A percentile compares a stretch with the other conserved stretches of the same genome.
These are phyloP conservation scores for Heliconius hortense DNA, from an alignment of 2,888 invertebrate species.

Conservation along the genomic window DNA sequence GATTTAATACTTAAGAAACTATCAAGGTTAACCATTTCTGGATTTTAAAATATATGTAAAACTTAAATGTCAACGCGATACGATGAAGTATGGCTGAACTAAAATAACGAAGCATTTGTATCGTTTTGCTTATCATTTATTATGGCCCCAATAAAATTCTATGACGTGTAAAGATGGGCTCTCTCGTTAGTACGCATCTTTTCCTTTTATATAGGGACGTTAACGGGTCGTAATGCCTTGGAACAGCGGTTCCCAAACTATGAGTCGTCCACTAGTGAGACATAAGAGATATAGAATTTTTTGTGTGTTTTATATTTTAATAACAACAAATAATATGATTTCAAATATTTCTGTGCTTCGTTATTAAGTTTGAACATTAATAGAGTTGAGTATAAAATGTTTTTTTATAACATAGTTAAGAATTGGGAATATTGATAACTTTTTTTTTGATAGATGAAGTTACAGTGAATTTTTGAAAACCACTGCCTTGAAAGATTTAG, in stretches of 20 bases:
- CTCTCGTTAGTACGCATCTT: slow-evolving; percentile 30
- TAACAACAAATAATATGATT: neutral
- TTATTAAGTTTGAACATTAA: neutral
- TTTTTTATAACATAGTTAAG: neutral
- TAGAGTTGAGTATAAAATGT: neutral
- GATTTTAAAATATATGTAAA: neutral
- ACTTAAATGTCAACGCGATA: slow-evolving; percentile 11
- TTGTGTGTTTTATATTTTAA: neutral
- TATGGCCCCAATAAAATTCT: slow-evolving; percentile 29
- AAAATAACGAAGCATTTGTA: slow-evolving; percentile 16
- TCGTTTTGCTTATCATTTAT: slow-evolving; percentile 22
- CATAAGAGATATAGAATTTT: neutral
- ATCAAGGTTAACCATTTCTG: neutral
- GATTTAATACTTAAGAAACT: neutral
- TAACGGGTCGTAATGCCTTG: slow-evolving; percentile 23
- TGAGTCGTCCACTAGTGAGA: neutral
- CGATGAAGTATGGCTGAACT: slow-evolving; percentile 1
- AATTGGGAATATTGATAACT: no score
- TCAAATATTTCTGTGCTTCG: neutral
- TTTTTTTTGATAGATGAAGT: neutral
- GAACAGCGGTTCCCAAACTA: neutral
- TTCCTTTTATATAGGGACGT: slow-evolving; percentile 29
- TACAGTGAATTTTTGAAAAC: neutral
- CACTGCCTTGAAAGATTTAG: slow-evolving; percentile 24
- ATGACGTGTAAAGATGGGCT: slow-evolving; percentile 29